A percentile compares a stretch with the other conserved stretches of the same genome.
Evolutionary conservation across 2,797 vertebrate species (phyloP).

Genomic region (Phyllotis vaccarum): DNA sequence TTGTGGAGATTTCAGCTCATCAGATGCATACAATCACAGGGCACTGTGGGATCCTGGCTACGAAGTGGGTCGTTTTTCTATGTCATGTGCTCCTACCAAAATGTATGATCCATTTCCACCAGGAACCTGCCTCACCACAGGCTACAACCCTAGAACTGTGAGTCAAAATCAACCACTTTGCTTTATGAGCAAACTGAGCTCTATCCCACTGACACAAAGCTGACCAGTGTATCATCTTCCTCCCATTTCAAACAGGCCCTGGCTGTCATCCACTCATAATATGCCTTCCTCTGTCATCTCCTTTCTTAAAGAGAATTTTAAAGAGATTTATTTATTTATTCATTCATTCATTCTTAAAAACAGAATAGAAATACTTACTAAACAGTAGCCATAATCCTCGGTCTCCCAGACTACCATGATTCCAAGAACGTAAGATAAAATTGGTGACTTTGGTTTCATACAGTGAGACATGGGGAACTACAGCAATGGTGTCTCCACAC

Average conservation of each 20-base stretch:
- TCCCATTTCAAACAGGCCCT: neutral
- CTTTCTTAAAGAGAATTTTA: too few relatives aligned
- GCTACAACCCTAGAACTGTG: neutral
- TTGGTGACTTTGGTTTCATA: neutral
- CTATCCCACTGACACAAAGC: neutral
- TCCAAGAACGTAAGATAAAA: neutral
- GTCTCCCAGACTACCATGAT: neutral
- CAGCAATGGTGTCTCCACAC: neutral
- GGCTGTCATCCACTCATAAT: neutral
- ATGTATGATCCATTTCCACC: neutral
- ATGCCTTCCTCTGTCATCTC: neutral
- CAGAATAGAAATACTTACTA: too few relatives aligned
- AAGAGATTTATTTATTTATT: too few relatives aligned
- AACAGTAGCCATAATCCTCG: neutral
- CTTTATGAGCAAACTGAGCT: neutral
- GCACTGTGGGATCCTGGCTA: neutral
- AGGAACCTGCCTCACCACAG: neutral
- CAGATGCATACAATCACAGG: neutral
- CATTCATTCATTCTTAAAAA: too few relatives aligned
- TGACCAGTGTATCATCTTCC: neutral
- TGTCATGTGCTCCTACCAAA: neutral
- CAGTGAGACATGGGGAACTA: neutral
- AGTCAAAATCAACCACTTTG: neutral
- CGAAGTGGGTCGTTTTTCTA: neutral
- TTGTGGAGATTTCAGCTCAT: neutral